Evolutionary conservation across 1,140 invertebrate species (phyloP), one percentile per base, ranked within the genome.

Genomic region (Camponotus floridanus): DNA sequence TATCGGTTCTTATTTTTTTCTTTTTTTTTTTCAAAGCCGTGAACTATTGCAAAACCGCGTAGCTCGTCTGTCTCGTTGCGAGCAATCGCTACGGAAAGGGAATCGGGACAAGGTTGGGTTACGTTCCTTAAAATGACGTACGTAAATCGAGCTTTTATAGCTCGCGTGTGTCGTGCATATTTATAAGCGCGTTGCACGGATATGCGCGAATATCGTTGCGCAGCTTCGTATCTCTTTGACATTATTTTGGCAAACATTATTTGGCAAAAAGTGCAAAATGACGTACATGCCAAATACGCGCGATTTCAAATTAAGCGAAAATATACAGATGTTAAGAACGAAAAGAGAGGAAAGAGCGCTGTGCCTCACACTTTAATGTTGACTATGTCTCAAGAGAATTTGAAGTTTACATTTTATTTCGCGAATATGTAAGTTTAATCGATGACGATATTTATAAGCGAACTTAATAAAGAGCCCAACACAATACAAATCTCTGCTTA

Each of bases 71-170:
- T 39, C 26, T 55, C 74, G 39, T 61, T 31, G 7, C 55, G 18
- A 62, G n/a, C 57, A 9, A 84, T 86, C 67, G 71, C 48, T 48
- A 65, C 64, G 76, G 76, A 57, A 76, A 76, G 15, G 18, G 51
- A 89, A 88, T 71, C 70, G 59, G 88, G 70, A 88, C 88, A 83
- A 89, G 88, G 88, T 13, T 59, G 48, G 18, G 36, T 13, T n/a
- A 31, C 79, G 51, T 84, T 84, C 62, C 86, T 87, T 55, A 87
- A 87, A 87, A 87, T 73, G 48, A 48, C 36, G 31, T 85, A 70
- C 86, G 33, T 86, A 42, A 88, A 85, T 78, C 86, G 51, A 67
- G 83, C 59, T 51, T 57, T 74, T 68, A 61, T 89, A 85, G 85
- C 73, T 42, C 55, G 31, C 51, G 59, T 76, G 26, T 15, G 81